Evolutionary conservation across 2,797 vertebrate species (phyloP).

Genomic region (Brachymystax lenok): DNA sequence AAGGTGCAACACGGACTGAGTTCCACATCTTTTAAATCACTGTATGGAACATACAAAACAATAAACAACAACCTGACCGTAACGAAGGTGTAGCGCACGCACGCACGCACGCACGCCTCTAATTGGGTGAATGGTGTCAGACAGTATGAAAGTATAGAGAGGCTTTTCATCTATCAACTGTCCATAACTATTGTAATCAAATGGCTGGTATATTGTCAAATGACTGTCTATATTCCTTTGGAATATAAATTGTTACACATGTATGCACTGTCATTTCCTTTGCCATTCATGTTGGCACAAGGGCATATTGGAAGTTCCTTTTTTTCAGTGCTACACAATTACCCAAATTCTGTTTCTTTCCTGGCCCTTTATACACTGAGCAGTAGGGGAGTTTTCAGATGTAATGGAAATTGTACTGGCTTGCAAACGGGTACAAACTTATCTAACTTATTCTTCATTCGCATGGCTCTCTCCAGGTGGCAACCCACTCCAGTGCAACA

Average conservation of each 20-base stretch:
- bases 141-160: background rate
- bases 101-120: too few species aligned
- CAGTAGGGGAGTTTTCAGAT: background rate
- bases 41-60: too few species aligned
- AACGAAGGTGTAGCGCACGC: too few species aligned
- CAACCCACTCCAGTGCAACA: background rate
- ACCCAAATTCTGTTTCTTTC: background rate
- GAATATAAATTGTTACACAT: background rate
- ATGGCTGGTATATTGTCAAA: background rate
- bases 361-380: background rate
- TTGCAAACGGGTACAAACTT: background rate
- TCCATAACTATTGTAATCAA: background rate
- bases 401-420: background rate
- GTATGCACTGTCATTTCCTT: background rate
- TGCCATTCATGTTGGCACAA: background rate
- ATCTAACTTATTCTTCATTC: background rate
- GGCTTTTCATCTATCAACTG: background rate
- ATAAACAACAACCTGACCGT: too few species aligned
- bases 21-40: too few species aligned
- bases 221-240: background rate
- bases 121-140: background rate
- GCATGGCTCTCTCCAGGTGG: background rate
- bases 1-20: too few species aligned
- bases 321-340: background rate
- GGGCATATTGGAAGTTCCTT: background rate